A percentile compares a stretch with the other conserved stretches of the same genome.
Conservation (phyloP, 2,888 invertebrate genomes). For the Orchesella flavescens region DNA sequence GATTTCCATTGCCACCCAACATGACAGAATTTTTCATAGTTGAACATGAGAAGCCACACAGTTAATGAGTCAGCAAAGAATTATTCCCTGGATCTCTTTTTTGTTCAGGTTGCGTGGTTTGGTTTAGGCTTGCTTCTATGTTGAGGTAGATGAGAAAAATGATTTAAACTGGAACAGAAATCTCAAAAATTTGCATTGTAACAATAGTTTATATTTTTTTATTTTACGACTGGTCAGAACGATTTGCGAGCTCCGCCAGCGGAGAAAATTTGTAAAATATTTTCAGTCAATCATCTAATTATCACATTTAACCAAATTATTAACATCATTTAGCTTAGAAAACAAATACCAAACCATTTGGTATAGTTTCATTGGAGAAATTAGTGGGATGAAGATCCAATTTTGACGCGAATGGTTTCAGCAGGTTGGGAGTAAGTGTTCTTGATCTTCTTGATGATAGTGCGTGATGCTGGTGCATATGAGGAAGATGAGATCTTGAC, state of each 20-base stretch:
- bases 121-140: neutral
- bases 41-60: neutral
- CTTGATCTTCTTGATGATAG: neutral
- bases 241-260: slow-evolving; percentile 1
- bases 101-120: slow-evolving; percentile 7
- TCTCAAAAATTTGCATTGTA: neutral
- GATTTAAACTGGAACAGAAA: no score
- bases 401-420: neutral
- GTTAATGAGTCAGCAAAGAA: slow-evolving; percentile 26
- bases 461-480: neutral
- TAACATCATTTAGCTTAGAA: no score
- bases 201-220: neutral
- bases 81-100: neutral
- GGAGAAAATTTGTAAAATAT: neutral
- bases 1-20: no score
- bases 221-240: neutral
- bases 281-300: neutral
- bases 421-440: neutral
- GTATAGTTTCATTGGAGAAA: neutral
- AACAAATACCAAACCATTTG: neutral
- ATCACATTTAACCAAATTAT: no score
- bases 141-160: no score
- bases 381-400: neutral
- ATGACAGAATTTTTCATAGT: neutral
- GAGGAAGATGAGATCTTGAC: neutral